Evolutionary conservation across 2,888 invertebrate genomes (phyloP).

Genomic region (Caenorhabditis angaria): DNA sequence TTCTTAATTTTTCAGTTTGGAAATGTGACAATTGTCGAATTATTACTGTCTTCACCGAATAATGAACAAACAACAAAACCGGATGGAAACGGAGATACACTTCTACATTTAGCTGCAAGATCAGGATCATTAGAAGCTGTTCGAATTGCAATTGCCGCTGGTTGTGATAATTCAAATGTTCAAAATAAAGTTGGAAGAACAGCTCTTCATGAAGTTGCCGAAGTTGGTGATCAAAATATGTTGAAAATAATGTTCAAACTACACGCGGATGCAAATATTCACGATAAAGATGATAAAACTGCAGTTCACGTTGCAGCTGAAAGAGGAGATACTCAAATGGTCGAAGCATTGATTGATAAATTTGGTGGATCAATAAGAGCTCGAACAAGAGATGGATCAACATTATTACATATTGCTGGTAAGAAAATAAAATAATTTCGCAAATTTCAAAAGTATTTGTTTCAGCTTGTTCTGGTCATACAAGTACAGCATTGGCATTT

Average conservation of each 20-base stretch:
- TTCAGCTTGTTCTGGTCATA: conserved; percentile 88
- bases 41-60: conserved; percentile 85
- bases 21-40: conserved; percentile 92
- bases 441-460: no score
- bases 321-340: conserved; percentile 92
- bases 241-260: conserved; percentile 95
- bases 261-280: conserved; percentile 90
- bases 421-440: background rate
- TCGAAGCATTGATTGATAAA: conserved; percentile 94
- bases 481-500: conserved; percentile 96
- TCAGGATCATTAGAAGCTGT: conserved; percentile 68
- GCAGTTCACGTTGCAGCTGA: conserved; percentile 98
- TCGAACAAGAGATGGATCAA: conserved; percentile 84
- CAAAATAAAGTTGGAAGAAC: conserved; percentile 92
- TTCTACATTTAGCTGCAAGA: conserved; percentile 92
- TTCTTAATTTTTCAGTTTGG: conserved; percentile 78
- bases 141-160: conserved; percentile 58
- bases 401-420: conserved; percentile 92
- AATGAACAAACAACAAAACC: conserved; percentile 82
- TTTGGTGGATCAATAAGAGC: conserved; percentile 84
- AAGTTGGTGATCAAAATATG: conserved; percentile 91
- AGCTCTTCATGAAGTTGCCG: conserved; percentile 87
- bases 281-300: conserved; percentile 93
- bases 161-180: conserved; percentile 87
- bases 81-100: conserved; percentile 84